phyloP scores from a whole-genome alignment of 2,888 invertebrate genomes.

The Neocrepidodera transversa region DNA sequence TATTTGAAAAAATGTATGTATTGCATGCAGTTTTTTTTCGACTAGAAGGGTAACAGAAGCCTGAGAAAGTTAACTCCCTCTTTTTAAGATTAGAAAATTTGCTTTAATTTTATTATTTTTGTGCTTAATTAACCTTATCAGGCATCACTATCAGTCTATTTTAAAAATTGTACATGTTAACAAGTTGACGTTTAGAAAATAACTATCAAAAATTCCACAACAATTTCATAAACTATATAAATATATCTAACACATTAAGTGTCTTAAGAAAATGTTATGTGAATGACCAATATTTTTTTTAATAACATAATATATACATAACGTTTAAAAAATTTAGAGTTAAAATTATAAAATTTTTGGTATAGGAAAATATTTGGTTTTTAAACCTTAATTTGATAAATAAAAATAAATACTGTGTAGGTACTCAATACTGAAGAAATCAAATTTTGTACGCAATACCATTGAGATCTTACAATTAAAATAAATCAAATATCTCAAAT shows the following conservation, averaged over 20 bases:
- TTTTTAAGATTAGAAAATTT: no score
- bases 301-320: no score
- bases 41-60: no score
- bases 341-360: no score
- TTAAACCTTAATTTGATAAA: neutral
- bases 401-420: slow-evolving; percentile 1
- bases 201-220: slow-evolving; percentile 46
- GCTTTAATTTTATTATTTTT: no score
- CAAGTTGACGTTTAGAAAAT: slow-evolving; percentile 14
- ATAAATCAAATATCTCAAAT: neutral
- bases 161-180: slow-evolving; percentile 23
- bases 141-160: slow-evolving; percentile 25
- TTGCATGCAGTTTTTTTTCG: no score
- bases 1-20: no score
- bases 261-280: slow-evolving; percentile 29
- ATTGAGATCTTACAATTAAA: no score
- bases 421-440: neutral
- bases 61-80: no score
- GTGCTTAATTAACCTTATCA: no score
- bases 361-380: neutral
- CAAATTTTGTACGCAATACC: neutral
- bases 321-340: no score
- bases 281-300: slow-evolving; percentile 19
- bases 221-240: slow-evolving; percentile 45
- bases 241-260: slow-evolving; percentile 40